These are phyloP conservation scores for Drosophila nebulosa DNA, from an alignment of 1,140 invertebrate species.

Conservation along the genomic window DNA sequence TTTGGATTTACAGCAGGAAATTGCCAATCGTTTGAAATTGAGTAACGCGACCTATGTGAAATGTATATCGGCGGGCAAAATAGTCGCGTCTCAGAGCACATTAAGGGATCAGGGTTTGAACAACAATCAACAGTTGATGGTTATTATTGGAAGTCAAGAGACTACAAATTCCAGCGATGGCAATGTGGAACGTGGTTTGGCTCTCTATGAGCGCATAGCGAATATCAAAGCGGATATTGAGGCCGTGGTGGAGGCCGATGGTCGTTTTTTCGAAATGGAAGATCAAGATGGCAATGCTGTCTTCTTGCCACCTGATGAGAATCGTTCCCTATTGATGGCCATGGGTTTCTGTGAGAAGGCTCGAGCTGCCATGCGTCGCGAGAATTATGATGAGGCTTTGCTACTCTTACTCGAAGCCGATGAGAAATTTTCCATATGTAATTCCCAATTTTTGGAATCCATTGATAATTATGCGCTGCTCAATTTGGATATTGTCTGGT, in stretches of 20 bases:
- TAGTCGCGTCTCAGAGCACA: slow-evolving; percentile 82
- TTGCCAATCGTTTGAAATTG: slow-evolving; percentile 82
- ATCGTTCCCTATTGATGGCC: slow-evolving; percentile 86
- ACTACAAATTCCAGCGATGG: slow-evolving; percentile 25
- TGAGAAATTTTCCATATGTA: slow-evolving; percentile 86
- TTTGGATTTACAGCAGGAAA: slow-evolving; percentile 82
- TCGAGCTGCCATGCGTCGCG: slow-evolving; percentile 84
- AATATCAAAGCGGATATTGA: slow-evolving; percentile 68
- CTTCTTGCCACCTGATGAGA: slow-evolving; percentile 85
- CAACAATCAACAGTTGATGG: slow-evolving; percentile 86
- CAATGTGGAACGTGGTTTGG: slow-evolving; percentile 15
- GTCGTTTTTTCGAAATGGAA: slow-evolving; percentile 83
- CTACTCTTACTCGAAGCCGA: slow-evolving; percentile 89
- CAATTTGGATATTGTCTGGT: slow-evolving; percentile 92
- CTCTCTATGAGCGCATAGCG: slow-evolving; percentile 60
- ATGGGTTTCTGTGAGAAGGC: slow-evolving; percentile 90
- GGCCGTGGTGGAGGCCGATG: slow-evolving; percentile 51
- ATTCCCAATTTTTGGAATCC: slow-evolving; percentile 84
- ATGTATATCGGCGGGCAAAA: slow-evolving; percentile 85
- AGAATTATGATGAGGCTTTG: slow-evolving; percentile 86
- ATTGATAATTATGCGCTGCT: slow-evolving; percentile 91
- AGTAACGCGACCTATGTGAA: slow-evolving; percentile 82
- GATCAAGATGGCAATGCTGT: slow-evolving; percentile 89
- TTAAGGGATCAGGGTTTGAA: slow-evolving; percentile 83
- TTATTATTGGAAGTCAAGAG: slow-evolving; percentile 81